phyloP scores from a whole-genome alignment of 2,888 invertebrate genomes.

The Nomada goodeniana region DNA sequence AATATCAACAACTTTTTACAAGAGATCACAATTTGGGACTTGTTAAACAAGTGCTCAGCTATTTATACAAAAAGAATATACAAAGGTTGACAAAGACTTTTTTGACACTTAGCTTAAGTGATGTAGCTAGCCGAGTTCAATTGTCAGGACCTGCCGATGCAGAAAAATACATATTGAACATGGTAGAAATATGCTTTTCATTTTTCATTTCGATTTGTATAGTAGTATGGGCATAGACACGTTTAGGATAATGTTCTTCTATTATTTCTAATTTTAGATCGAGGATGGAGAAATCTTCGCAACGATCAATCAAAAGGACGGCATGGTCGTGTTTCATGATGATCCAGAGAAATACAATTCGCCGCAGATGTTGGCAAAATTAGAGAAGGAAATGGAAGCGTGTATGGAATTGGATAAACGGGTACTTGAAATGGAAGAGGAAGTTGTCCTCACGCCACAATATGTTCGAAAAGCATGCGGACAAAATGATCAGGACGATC shows the following conservation, averaged over 20 bases:
- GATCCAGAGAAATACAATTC: conserved; percentile 98
- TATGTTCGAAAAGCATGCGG: conserved; percentile 87
- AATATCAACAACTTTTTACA: conserved; percentile 92
- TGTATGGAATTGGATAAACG: conserved; percentile 96
- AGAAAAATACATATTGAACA: conserved; percentile 96
- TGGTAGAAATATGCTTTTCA: conserved; percentile 88
- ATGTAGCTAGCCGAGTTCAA: conserved; percentile 96
- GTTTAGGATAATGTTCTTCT: neutral
- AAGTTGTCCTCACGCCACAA: conserved; percentile 96
- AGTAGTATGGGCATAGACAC: neutral
- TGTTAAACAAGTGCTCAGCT: conserved; percentile 93
- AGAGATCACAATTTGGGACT: conserved; percentile 91
- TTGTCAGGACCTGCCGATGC: conserved; percentile 94
- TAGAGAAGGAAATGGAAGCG: conserved; percentile 94
- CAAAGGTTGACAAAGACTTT: conserved; percentile 98
- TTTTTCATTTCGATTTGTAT: neutral
- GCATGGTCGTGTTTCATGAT: conserved; percentile 98
- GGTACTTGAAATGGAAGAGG: conserved; percentile 96
- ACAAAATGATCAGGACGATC: conserved; percentile 82
- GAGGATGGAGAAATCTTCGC: conserved; percentile 98
- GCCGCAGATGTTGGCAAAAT: conserved; percentile 92
- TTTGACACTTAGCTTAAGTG: conserved; percentile 93
- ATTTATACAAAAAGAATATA: conserved; percentile 98
- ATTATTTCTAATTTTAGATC: conserved; percentile 87
- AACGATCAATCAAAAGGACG: conserved; percentile 98